Conservation (phyloP, 2,797 vertebrate species). For the Pampus argenteus region DNA sequence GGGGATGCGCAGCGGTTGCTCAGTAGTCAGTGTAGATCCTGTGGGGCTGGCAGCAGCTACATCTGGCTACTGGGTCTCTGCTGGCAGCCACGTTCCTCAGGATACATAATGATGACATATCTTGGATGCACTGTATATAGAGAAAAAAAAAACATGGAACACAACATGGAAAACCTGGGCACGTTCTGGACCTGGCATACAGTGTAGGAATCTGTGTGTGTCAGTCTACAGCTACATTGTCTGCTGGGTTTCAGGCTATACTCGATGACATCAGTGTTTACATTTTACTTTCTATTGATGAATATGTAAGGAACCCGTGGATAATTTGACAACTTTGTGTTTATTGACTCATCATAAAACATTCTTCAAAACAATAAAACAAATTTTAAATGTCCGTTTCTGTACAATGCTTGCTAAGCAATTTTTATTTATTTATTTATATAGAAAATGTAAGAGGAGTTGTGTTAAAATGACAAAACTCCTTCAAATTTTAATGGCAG, state of each 20-base stretch:
- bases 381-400: slow-evolving; percentile 99
- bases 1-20: slow-evolving; percentile 85
- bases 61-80: slow-evolving; percentile 99
- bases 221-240: slow-evolving; percentile 99
- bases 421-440: slow-evolving; percentile 99
- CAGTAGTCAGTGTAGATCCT: slow-evolving; percentile 99
- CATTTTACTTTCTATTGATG: background rate
- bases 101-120: background rate
- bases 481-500: slow-evolving; percentile 99
- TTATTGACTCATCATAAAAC: slow-evolving; percentile 88
- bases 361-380: slow-evolving; percentile 99
- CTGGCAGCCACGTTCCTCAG: slow-evolving; percentile 71
- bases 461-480: slow-evolving; percentile 99
- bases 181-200: slow-evolving; percentile 96
- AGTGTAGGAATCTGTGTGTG: slow-evolving; percentile 99
- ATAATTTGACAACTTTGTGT: slow-evolving; percentile 85
- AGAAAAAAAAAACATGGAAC: slow-evolving; percentile 1
- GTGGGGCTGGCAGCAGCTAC: slow-evolving; percentile 96
- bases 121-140: slow-evolving; percentile 30
- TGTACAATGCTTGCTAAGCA: slow-evolving; percentile 99
- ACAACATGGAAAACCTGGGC: slow-evolving; percentile 27
- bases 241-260: slow-evolving; percentile 97
- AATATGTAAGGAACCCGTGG: slow-evolving; percentile 1
- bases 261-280: slow-evolving; percentile 57
- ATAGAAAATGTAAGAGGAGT: slow-evolving; percentile 99